phyloP scores from a whole-genome alignment of 2,797 vertebrate species.

The Denticeps clupeoides region DNA sequence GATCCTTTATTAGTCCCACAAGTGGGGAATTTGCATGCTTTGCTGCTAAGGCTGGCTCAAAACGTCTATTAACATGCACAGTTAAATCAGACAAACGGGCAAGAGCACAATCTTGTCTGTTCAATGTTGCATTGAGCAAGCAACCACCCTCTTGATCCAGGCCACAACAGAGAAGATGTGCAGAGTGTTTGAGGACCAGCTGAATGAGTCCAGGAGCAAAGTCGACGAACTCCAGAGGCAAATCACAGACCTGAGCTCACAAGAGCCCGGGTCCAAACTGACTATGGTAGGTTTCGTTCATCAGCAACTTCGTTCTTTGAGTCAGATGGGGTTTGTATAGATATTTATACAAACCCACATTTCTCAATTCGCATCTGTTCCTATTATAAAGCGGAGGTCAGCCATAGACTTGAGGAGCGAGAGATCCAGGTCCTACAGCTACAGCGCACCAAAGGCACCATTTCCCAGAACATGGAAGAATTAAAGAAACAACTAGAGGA shows the following conservation, averaged over 20 bases:
- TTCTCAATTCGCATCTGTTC: background rate
- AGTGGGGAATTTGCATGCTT: too few relatives aligned
- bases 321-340: too few relatives aligned
- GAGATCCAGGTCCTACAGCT: conserved; percentile 80
- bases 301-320: background rate
- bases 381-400: conserved; percentile 62
- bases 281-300: conserved; percentile 61
- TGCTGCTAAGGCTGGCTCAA: too few relatives aligned
- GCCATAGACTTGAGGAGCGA: conserved; percentile 77
- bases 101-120: background rate
- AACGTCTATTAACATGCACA: background rate
- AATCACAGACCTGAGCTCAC: conserved; percentile 62
- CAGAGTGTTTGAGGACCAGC: conserved; percentile 79
- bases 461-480: conserved; percentile 75
- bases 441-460: conserved; percentile 70
- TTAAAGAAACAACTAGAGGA: conserved; percentile 87
- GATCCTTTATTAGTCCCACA: too few relatives aligned
- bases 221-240: conserved; percentile 82
- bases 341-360: too few relatives aligned
- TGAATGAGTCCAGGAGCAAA: conserved; percentile 78
- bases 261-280: conserved; percentile 72
- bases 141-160: conserved; percentile 54
- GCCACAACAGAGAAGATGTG: conserved; percentile 77
- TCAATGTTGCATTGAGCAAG: too few relatives aligned
- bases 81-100: background rate